Base-by-base conservation (phyloP, 1,140 invertebrate genomes). In the Cylas formicarius region DNA sequence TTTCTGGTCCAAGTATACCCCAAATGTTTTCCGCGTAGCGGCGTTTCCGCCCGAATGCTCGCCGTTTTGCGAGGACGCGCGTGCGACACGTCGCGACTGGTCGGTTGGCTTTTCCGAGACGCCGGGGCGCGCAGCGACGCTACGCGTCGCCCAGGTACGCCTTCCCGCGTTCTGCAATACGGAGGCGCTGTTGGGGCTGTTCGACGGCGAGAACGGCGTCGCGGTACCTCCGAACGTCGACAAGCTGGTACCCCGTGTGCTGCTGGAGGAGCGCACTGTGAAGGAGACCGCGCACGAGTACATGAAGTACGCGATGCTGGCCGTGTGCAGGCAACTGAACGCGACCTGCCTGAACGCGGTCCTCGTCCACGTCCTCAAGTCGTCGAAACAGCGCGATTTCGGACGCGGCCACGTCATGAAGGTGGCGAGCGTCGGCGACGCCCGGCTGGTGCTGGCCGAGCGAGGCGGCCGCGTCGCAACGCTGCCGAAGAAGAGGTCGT, bases 81-180 rank as follows among this genome's bases (percentile, higher is more conserved):
- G 43, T 43, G 58, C 71, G 48, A 67, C 67, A 1, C 72, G 75
- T 40, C 75, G 75, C 6, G 79, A 80, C 1, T 89, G 85, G 86
- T 74, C 71, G 21, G 69, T 86, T n/a, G 85, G 86, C 29, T 89
- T 89, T 67, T 84, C 84, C 1, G 84, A 89, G 69, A 82, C 85
- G n/a, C 75, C 85, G 1, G 84, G 84, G 23, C 76, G 75, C 45
- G 72, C 74, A 50, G 73, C 82, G 55, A 79, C 80, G 55, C 63
- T 89, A 4, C 79, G 78, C 53, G 76, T 87, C 44, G 78, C 80
- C 0, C 86, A 90, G 69, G 72, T 89, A 19, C 71, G 86, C 28
- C 70, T 86, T 44, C 79, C 82, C 20, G 76, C 78, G 11, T 85
- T 86, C 61, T 84, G 82, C 54, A 83, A 84, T 44, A 74, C 75